Base-by-base conservation (phyloP, 2,113 vertebrate species). In the Pygathrix nemaeus region DNA sequence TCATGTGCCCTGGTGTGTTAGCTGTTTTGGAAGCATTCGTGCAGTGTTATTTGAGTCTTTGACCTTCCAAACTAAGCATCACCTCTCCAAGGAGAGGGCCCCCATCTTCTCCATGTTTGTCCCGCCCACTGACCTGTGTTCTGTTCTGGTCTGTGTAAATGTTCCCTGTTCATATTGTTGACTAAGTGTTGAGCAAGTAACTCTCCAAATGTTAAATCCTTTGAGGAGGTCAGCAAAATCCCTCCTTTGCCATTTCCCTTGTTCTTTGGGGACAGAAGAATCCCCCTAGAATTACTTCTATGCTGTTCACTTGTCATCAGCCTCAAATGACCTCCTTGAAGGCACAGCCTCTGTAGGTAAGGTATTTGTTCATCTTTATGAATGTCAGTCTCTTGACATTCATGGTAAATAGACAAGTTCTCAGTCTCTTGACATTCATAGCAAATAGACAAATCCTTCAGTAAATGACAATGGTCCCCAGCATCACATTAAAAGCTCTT, bases 361-460 rank as follows among this genome's bases (percentile, higher is more conserved):
- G 97, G 90, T 98, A 97, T 99, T 99, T 99, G 98, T 98, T 98
- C 98, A 96, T 98, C 98, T 98, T 98, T 98, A 98, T 98, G 98
- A 98, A 98, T 98, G 97, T 98, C 97, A 98, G 97, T 98, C 98
- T 98, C 98, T 98, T 52, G 94, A 97, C 98, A 98, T 97, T 98
- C 97, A 98, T 96, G 97, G 98, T 98, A 99, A 99, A 98, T 97
- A 98, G 97, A 96, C 96, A 97, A 95, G 98, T 93, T 98, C 98
- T 98, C 91, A 88, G 98, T 98, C 98, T 98, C 96, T 97, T 98
- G 98, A 98, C 98, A 97, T 98, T 98, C 94, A 43, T 94, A 96
- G 98, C 98, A 99, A 99, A 98, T 97, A 98, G 98, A 98, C 96
- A 96, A 98, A 98, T 97, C 97, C 98, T 98, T 98, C 30, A 88